Base-by-base conservation (phyloP, 2,113 vertebrate species). In the Phalacrocorax aristotelis region DNA sequence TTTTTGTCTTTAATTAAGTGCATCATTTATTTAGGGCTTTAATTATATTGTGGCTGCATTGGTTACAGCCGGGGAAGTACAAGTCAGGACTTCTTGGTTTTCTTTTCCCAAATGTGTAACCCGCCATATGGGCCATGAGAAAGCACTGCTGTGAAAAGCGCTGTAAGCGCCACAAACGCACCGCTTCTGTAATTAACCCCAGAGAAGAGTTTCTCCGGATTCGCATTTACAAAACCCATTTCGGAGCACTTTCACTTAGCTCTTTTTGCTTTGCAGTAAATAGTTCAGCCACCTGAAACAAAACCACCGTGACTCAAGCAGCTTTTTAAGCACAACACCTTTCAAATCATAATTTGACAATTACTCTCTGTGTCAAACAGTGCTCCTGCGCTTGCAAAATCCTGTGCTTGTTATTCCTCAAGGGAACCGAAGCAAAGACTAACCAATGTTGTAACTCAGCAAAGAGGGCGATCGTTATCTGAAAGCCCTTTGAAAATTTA, bases 1-100 rank as follows among this genome's bases (percentile, higher is more conserved):
- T 6, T 93, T 95, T 92, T 95, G 83, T 72, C 80, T 89, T 96
- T 92, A 95, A 95, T 96, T 95, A 84, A 89, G 62, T 49, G 44
- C 77, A 94, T 79, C 36, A n/a, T 94, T 83, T 94, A 60, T 92
- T 91, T 84, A 76, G 81, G 27, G 68, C 34, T 87, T 95, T 87
- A 95, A 89, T 95, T 92, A 84, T 48, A 18, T 74, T 93, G 83
- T 72, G 83, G 79, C 83, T 94, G 42, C n/a, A 27, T 72, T 87
- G 66, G 46, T 89, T 95, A 76, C 77, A 93, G 80, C 89, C 84
- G 57, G 40, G 48, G 77, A 97, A 93, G 51, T 52, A 70, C 38
- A 58, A 83, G 72, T 84, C 48, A 60, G 51, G 51, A 68, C 13
- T 87, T 82, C 77, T 64, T 48, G 60, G 71, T 68, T 75, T 88